phyloP scores from a whole-genome alignment of 2,888 invertebrate genomes.

The Perithous albicinctus region DNA sequence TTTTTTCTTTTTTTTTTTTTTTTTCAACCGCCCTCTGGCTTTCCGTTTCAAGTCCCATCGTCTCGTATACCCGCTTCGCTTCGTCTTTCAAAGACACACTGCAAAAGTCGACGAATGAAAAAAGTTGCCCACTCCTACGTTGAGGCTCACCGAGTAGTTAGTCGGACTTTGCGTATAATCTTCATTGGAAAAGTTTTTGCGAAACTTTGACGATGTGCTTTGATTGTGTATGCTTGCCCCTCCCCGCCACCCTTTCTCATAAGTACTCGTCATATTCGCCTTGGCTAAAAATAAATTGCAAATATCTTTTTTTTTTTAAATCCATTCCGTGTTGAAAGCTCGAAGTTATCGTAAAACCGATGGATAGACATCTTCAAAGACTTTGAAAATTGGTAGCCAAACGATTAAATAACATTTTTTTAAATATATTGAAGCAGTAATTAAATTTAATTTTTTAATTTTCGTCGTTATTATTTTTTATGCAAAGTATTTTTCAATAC shows the following conservation, averaged over 20 bases:
- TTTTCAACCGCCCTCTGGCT: conserved; percentile 1
- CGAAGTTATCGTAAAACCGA: too few relatives aligned
- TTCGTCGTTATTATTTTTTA: too few relatives aligned
- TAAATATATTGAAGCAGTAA: too few relatives aligned
- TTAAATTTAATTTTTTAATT: too few relatives aligned
- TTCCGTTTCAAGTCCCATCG: conserved; percentile 36
- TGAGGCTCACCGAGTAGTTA: conserved; percentile 83
- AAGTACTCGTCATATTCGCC: background rate
- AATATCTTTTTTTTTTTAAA: background rate
- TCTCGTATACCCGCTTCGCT: conserved; percentile 18
- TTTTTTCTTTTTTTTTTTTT: too few relatives aligned
- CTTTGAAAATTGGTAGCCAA: too few relatives aligned
- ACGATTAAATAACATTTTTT: background rate
- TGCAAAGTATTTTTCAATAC: too few relatives aligned
- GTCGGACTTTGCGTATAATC: conserved; percentile 79
- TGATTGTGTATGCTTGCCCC: conserved; percentile 61
- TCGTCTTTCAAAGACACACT: conserved; percentile 57
- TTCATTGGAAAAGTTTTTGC: conserved; percentile 84
- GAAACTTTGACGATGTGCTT: conserved; percentile 63
- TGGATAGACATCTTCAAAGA: too few relatives aligned
- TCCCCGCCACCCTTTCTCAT: too few relatives aligned
- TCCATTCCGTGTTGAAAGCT: background rate
- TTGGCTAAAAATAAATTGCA: conserved; percentile 15
- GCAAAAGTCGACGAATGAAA: conserved; percentile 61
- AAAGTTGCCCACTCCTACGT: conserved; percentile 69